Base-by-base conservation (phyloP, 23 tunicate species). In the Ciona savignyi region DNA sequence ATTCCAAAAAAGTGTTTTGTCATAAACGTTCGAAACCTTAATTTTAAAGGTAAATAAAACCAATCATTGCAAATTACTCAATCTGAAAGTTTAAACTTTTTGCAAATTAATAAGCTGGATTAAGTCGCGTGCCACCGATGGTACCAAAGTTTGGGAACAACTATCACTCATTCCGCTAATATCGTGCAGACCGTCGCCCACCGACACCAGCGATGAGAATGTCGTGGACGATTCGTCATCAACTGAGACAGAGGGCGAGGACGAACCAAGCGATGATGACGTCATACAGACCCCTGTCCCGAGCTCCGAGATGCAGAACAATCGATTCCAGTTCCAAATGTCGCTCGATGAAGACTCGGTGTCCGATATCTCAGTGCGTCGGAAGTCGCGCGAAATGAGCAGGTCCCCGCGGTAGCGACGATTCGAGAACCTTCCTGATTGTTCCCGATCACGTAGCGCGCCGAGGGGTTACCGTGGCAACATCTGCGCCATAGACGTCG, bases 311-410 rank as follows among this genome's bases (percentile, higher is more conserved):
- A 22, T 22, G 29, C 69, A 1, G 2, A 30, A 61, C 20, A 74
- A 28, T 34, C 65, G 69, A 21, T 74, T 70, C 34, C 79, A 76
- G 60, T 83, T 83, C 61, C 88, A 83, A 32, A 42, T 75, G 33
- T 61, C 80, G 1, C 71, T 83, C 33, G 88, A 68, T 3, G 88
- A 83, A 30, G 66, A 67, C 15, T 42, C 56, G 15, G 56, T 42
- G 56, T 42, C 56, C 11, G 56, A 42, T 6, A 9, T 42, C 15
- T 42, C 56, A 6, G 56, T 6, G 15, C 56, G 56, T 9, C 56
- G 56, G 9, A 42, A 42, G 15, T 42, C 56, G 9, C 56, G 56
- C 56, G 56, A 42, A 42, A 42, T 42, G 56, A 42, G 11, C 56
- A 42, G 15, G 15, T 15, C 56, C 9, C 56, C 56, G 9, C 56